Conservation (phyloP, 2,888 invertebrate species). For the Sarcophaga variegata region DNA sequence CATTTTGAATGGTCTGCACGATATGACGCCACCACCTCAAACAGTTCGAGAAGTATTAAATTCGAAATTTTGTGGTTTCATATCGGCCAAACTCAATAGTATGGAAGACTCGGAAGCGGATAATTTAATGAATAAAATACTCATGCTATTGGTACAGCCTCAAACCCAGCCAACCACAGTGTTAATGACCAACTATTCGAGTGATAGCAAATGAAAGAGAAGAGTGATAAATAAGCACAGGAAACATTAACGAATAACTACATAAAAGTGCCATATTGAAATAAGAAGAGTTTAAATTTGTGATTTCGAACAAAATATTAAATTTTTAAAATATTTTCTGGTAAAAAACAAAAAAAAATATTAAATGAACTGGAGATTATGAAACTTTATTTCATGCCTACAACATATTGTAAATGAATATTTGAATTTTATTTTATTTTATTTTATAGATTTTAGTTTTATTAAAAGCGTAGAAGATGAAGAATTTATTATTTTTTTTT, state of each 20-base stretch:
- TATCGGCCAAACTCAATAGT: conserved; percentile 80
- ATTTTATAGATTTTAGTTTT: conserved; percentile 10
- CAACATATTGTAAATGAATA: not conserved
- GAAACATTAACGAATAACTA: not conserved
- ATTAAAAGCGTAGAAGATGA: no score
- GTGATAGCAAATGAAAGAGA: not conserved
- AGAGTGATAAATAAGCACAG: not conserved
- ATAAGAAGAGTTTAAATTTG: conserved; percentile 29
- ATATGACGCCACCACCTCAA: conserved; percentile 76
- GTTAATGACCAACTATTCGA: conserved; percentile 12
- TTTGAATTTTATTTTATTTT: conserved; percentile 31
- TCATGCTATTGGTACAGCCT: conserved; percentile 78
- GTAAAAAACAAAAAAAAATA: conserved; percentile 12
- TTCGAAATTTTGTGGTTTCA: conserved; percentile 80
- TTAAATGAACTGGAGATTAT: conserved; percentile 49
- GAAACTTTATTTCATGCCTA: conserved; percentile 14
- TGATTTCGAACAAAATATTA: conserved; percentile 44
- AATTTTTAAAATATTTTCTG: conserved; percentile 29
- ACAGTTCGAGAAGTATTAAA: conserved; percentile 80
- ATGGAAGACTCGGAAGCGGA: conserved; percentile 80
- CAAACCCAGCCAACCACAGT: conserved; percentile 67
- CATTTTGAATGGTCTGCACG: conserved; percentile 49
- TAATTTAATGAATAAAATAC: conserved; percentile 80
- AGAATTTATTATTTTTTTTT: no score
- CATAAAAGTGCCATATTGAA: conserved; percentile 57